Percentiles rank a stretch among this genome's conserved stretches.
Conservation (phyloP, 2,888 invertebrate genomes). For the Aleiodes testaceus region DNA sequence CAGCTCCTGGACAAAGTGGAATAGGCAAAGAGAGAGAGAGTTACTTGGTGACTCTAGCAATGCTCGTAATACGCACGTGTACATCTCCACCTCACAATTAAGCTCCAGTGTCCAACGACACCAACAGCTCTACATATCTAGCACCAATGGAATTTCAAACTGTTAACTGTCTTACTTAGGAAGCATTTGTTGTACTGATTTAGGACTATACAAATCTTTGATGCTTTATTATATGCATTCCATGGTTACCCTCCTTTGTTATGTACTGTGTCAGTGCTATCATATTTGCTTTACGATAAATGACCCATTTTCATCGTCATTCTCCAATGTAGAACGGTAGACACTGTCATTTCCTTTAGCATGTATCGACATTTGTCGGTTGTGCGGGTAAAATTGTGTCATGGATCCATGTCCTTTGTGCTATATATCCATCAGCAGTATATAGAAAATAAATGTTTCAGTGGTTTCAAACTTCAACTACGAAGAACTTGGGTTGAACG, state of each 20-base stretch:
- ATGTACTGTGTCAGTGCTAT: neutral
- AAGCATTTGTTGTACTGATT: constrained; percentile 40
- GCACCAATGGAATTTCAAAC: neutral
- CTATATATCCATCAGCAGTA: neutral
- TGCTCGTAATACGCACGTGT: constrained; percentile 36
- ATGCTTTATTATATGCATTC: constrained; percentile 3
- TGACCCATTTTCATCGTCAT: constrained; percentile 15
- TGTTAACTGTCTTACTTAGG: constrained; percentile 39
- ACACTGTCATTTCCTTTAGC: constrained; percentile 34
- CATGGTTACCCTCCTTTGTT: constrained; percentile 16
- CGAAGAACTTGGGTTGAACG: neutral
- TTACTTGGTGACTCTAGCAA: constrained; percentile 32
- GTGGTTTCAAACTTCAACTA: neutral
- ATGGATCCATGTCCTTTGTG: constrained; percentile 2
- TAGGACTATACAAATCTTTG: constrained; percentile 28
- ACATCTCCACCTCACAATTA: constrained; percentile 15
- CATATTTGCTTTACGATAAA: neutral
- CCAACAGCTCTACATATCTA: neutral
- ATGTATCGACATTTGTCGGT: constrained; percentile 33
- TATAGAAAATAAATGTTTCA: neutral
- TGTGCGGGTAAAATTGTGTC: constrained; percentile 30
- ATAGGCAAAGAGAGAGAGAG: constrained; percentile 22
- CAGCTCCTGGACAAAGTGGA: constrained; percentile 14
- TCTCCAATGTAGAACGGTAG: constrained; percentile 11
- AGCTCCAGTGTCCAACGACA: neutral